These are phyloP conservation scores for Antigone vipio DNA, from an alignment of 2,113 vertebrate species.

Conservation along the genomic window DNA sequence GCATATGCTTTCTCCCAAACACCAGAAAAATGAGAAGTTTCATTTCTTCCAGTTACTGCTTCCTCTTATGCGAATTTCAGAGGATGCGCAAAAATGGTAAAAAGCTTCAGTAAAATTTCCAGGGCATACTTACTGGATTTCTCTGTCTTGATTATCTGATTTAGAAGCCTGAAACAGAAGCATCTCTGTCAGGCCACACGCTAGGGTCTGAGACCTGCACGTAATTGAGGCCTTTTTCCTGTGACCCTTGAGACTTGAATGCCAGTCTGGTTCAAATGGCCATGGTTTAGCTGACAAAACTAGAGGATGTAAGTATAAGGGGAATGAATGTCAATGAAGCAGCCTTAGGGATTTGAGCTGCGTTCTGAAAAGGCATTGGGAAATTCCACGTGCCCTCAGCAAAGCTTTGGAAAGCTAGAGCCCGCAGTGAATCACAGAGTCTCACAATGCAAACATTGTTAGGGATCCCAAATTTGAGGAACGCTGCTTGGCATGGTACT, in stretches of 20 bases:
- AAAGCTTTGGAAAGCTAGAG: neutral
- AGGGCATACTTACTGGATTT: neutral
- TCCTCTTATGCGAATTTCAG: neutral
- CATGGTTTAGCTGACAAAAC: neutral
- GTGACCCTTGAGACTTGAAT: neutral
- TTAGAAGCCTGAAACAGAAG: neutral
- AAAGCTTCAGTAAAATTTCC: neutral
- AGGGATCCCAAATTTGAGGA: neutral
- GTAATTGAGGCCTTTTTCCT: neutral
- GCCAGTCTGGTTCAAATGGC: neutral
- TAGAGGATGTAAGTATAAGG: neutral
- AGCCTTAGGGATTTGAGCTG: neutral
- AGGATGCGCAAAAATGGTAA: neutral
- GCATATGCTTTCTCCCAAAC: neutral
- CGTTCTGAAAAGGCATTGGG: neutral
- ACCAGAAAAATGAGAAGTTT: neutral
- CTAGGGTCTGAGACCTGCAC: neutral
- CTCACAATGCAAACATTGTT: neutral
- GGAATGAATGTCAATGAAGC: neutral
- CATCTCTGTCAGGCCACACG: accelerated
- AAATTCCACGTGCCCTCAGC: neutral
- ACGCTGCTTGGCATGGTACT: neutral
- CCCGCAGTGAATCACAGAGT: neutral
- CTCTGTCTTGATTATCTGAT: neutral
- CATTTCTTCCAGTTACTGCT: neutral